Evolutionary conservation across 2,113 vertebrate genomes (phyloP), one percentile per base, ranked within the genome.

Genomic region (Anoplopoma fimbria): DNA sequence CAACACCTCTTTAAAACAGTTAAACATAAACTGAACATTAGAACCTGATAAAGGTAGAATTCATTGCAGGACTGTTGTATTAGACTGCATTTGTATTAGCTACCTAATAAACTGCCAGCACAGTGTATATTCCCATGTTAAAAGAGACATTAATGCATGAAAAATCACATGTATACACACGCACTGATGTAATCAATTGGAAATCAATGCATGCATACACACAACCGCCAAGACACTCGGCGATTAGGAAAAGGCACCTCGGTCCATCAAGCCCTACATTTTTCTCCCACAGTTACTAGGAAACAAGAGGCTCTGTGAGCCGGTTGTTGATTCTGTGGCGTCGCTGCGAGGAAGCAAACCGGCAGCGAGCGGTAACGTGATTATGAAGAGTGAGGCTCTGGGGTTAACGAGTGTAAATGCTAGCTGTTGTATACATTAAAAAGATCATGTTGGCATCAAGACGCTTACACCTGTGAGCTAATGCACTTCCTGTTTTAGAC

Each of bases 261-360:
- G 2, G 12, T 53, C 82, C 72, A 53, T 64, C 45, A 21, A 85
- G 70, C 69, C 71, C 69, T 64, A 3, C 29, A 29, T 81, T 81
- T 81, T 83, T 36, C 75, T 84, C 77, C 72, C 72, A 78, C 88
- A 75, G 92, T 94, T 92, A 93, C 93, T 94, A 94, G 92, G 93
- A 93, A 93, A 94, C 93, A 68, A 76, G 87, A 83, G 77, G 77
- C 81, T 75, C 58, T 4, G 47, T 15, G 73, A 70, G 86, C 45
- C 6, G 60, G 12, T 58, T 81, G 82, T 36, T 69, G 69, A 73
- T 67, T 69, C 60, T 71, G 77, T 82, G 57, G 67, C 81, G 85
- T 77, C 69, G 80, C 69, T n/a, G 70, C 2, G 17, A 80, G 47
- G 74, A 72, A 83, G 74, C 77, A 69, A 68, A 79, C 47, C 7